phyloP scores from a whole-genome alignment of 2,113 vertebrate species.

The Vicugna pacos region DNA sequence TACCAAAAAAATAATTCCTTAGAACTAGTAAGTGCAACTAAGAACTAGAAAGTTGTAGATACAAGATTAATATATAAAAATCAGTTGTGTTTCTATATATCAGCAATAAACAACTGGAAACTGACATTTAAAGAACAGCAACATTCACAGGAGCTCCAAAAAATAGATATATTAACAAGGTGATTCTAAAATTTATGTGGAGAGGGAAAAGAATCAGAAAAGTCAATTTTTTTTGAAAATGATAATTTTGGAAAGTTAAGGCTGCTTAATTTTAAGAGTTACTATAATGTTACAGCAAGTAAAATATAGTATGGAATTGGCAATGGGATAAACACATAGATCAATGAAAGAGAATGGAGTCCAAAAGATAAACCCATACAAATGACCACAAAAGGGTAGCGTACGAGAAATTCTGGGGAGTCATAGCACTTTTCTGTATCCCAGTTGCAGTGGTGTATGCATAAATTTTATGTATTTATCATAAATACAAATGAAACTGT shows the following conservation, averaged over 20 bases:
- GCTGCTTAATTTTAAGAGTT: not conserved
- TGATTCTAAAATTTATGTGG: not conserved
- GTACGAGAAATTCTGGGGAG: not conserved
- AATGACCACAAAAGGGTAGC: not conserved
- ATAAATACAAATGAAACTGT: not conserved
- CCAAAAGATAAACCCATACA: not conserved
- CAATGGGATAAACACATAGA: not conserved
- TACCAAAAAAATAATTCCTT: not conserved
- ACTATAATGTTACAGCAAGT: not conserved
- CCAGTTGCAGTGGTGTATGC: not conserved
- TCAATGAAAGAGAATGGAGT: not conserved
- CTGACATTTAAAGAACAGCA: not conserved
- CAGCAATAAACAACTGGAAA: not conserved
- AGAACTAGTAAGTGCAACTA: not conserved
- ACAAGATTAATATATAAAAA: not conserved
- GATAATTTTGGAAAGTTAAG: not conserved
- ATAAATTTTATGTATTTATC: not conserved
- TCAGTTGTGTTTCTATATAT: not conserved
- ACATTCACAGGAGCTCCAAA: not conserved
- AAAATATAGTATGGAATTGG: not conserved
- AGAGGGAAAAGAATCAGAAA: not conserved
- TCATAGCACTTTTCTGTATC: not conserved
- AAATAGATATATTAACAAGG: not conserved
- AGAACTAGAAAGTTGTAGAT: not conserved
- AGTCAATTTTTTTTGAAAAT: not conserved